Base-by-base conservation (phyloP, 2,113 vertebrate genomes). In the Brachirus orientalis region DNA sequence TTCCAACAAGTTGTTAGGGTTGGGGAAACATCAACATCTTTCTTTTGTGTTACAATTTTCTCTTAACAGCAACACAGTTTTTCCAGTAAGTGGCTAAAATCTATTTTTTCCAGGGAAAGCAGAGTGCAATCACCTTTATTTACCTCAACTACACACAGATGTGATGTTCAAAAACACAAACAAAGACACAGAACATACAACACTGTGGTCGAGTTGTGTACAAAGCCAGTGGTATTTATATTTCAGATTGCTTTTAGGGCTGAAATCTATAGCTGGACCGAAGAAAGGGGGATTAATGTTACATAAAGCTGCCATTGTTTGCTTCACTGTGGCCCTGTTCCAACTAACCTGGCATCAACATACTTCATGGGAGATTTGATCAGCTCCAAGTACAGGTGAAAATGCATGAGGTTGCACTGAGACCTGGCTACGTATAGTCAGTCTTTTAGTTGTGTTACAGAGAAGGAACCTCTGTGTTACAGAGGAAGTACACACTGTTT, bases 221-320 rank as follows among this genome's bases (percentile, higher is more conserved):
- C 53, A 63, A 36, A 36, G 19, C 22, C 10, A 17, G 19, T 51
- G 43, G 46, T 16, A 44, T 64, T 66, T 17, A 14, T 40, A 46
- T 76, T 61, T 41, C 52, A 22, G 8, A 62, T 61, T 13, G 18
- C 44, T 37, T 36, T 33, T 36, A 45, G 38, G 17, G 19, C 36
- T 62, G 40, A 57, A 56, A 59, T 36, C 37, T 59, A 64, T 44
- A 58, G 50, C 7, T 16, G 3, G 10, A 12, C 41, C 19, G 11
- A 13, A 16, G 13, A 10, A 18, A 38, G 45, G 1, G 18, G 12
- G 63, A 36, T 46, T 48, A 17, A 43, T 0, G 62, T 22, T 72
- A 48, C 64, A 79, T 79, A 85, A 72, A 7, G 61, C 53, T 1
- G 37, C 59, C 57, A 58, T 47, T 77, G 84, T 79, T 77, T 43